These are phyloP conservation scores for Brachyhypopomus occidentalis DNA, from an alignment of 2,113 vertebrate species.

Conservation along the genomic window DNA sequence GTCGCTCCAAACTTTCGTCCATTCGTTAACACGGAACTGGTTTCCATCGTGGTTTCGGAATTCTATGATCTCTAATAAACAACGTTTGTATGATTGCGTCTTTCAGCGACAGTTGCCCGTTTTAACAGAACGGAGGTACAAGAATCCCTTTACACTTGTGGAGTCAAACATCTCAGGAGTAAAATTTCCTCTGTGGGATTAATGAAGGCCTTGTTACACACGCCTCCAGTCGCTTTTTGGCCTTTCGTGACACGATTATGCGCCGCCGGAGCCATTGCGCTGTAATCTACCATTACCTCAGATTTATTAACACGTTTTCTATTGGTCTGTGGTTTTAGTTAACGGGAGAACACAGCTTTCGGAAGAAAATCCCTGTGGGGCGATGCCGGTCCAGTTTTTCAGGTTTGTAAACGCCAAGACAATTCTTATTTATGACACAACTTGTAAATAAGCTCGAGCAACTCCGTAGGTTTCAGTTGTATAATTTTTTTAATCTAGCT, in stretches of 20 bases:
- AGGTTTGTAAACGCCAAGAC: background rate
- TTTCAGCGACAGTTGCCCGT: background rate
- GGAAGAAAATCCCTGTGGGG: background rate
- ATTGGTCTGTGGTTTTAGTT: background rate
- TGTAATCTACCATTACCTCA: slow-evolving; percentile 10
- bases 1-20: background rate
- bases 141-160: background rate
- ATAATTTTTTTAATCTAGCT: background rate
- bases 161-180: slow-evolving; percentile 12
- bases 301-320: slow-evolving; percentile 5
- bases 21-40: background rate
- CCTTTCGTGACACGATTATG: background rate
- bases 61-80: too few relatives aligned
- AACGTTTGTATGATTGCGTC: background rate
- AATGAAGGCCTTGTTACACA: slow-evolving; percentile 7
- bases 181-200: slow-evolving; percentile 18
- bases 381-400: background rate
- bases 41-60: background rate
- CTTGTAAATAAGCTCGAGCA: background rate
- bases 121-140: background rate
- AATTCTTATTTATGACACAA: background rate
- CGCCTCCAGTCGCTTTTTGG: background rate
- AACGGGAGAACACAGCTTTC: background rate
- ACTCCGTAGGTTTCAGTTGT: slow-evolving; percentile 5
- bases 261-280: background rate